Evolutionary conservation across 2,888 invertebrate genomes (phyloP), one percentile per base, ranked within the genome.

Genomic region (Clusia tigrina): DNA sequence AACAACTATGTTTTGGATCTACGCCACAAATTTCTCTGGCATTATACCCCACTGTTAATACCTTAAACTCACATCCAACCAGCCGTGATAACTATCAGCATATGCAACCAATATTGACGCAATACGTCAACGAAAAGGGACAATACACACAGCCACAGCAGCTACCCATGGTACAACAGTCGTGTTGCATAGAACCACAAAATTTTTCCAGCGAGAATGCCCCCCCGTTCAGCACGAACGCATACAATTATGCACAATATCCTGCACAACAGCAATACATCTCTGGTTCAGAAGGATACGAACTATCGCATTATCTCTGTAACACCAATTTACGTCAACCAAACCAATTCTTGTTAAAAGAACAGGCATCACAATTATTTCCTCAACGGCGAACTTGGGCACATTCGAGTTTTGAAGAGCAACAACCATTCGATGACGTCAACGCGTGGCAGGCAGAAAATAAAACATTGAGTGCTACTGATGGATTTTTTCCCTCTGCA

Each of bases 331-430:
- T 75, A 20, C 76, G 74, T 52, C 82, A 82, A 71, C 86, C 88
- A 65, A 86, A 88, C 70, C 90, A 91, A 82, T 93, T 92, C 84
- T 93, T 90, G 84, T 85, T 93, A 73, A 92, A 93, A 80, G 91
- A 92, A 76, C 86, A 87, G 67, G 74, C 82, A 23, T 86, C 86
- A 83, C 74, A 63, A 23, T 62, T 73, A n/a, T 72, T 73, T 54
- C 77, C 85, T 58, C 89, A 87, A 78, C 83, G 90, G 9, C 84
- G 90, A 71, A 91, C 90, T 1, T 90, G 90, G 90, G 89, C 89
- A 38, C 88, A 88, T 74, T 88, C 88, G 66, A 85, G 78, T 66
- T 77, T 73, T 59, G 78, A 81, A 52, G 78, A 76, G 60, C 75
- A 72, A 42, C 79, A 78, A 56, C 80, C 82, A 24, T 84, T 81